phyloP scores from a whole-genome alignment of 2,888 invertebrate species.

The Euclidia mi region DNA sequence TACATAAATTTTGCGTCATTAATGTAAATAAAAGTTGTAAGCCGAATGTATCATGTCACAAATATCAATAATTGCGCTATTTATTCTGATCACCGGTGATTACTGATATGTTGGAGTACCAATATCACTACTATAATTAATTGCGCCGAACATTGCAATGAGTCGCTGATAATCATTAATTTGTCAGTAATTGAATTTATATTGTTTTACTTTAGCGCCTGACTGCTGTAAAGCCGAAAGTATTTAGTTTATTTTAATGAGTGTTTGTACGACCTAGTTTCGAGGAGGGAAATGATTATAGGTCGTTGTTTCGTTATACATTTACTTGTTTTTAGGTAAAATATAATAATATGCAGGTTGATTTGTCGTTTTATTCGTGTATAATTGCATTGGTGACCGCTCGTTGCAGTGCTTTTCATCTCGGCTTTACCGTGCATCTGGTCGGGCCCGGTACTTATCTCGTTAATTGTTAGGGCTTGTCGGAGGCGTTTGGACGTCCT shows the following conservation, averaged over 20 bases:
- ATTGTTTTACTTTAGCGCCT: constrained; percentile 37
- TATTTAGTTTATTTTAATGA: constrained; percentile 21
- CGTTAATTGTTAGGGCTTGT: no score
- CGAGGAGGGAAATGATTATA: neutral
- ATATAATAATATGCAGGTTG: no score
- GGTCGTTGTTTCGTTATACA: neutral
- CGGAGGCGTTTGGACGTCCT: no score
- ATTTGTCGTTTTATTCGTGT: no score
- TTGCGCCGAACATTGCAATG: constrained; percentile 49
- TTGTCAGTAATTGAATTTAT: constrained; percentile 53
- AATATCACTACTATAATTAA: constrained; percentile 53
- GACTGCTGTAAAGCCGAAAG: constrained; percentile 21
- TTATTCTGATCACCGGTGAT: neutral
- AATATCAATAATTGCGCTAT: neutral
- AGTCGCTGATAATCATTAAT: constrained; percentile 51
- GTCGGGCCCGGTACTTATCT: no score
- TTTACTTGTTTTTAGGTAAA: no score
- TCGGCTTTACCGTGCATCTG: no score
- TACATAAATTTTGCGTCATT: no score
- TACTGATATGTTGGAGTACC: constrained; percentile 23
- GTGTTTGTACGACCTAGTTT: constrained; percentile 13
- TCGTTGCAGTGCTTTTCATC: no score
- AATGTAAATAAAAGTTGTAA: no score
- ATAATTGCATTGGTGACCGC: no score
- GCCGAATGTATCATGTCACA: no score